Evolutionary conservation across 2,113 vertebrate species (phyloP), one percentile per base, ranked within the genome.

Genomic region (Anoura caudifer): DNA sequence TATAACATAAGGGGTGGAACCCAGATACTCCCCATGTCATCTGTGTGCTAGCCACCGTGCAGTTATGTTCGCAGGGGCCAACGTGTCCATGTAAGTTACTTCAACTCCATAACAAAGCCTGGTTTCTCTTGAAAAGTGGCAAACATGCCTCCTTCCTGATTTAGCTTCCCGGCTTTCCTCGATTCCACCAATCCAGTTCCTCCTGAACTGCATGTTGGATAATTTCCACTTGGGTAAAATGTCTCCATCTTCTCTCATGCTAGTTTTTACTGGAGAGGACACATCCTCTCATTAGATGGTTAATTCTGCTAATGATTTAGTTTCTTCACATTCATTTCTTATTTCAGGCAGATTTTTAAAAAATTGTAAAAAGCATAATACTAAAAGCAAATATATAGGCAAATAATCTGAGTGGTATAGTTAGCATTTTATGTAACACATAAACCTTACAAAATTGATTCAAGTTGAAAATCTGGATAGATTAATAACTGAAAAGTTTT

Each of bases 371-470:
- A 89, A 87, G 96, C 47, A 77, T 92, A 28, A 80, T 54, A 59
- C 17, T 9, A 43, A 87, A 86, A 76, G 31, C 6, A 87, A 94
- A 89, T 24, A 52, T 67, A 56, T 59, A 77, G 61, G 41, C 16
- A 33, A 90, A 67, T 67, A 90, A 76, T 69, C 31, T 31, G 22
- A 52, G 31, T 77, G 26, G 54, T 61, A 87, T 93, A 63, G 28
- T 81, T 91, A 95, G 88, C 20, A 36, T 79, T 95, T 97, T 83
- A 63, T 84, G 19, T 80, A 85, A 85, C 17, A 75, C 50, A 70
- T 67, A 87, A 70, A 90, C 5, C 22, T 72, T 87, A 67, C n/a
- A 87, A 80, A 61, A 65, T 36, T 52, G 24, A 61, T 88, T 94
- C 31, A 72, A 54, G n/a, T 56, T 59, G 31, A 72, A 87, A 94